Evolutionary conservation across 1,140 invertebrate genomes (phyloP).

Genomic region (Drosophila prosaltans): DNA sequence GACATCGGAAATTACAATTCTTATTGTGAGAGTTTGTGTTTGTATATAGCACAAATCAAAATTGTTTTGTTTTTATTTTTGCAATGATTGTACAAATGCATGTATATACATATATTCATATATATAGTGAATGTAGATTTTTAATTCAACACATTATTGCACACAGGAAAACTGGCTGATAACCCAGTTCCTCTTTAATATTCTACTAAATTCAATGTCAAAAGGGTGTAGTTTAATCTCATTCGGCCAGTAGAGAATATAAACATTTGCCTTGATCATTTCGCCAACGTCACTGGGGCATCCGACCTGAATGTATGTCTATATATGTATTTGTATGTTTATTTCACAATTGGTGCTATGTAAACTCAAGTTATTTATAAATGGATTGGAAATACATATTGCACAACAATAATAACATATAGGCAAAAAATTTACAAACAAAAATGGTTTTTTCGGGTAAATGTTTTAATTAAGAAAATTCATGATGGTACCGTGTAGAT

Average conservation of each 20-base stretch:
- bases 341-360: conserved; percentile 54
- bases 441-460: conserved; percentile 8
- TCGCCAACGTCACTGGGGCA: conserved; percentile 44
- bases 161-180: conserved; percentile 32
- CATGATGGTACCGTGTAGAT: conserved; percentile 24
- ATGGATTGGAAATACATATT: conserved; percentile 49
- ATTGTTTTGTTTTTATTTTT: conserved; percentile 31
- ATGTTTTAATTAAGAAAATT: conserved; percentile 27
- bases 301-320: conserved; percentile 29
- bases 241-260: conserved; percentile 14
- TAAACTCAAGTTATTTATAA: conserved; percentile 62
- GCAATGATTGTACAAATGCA: conserved; percentile 15
- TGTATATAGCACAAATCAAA: conserved; percentile 16
- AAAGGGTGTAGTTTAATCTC: conserved; percentile 34
- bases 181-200: conserved; percentile 39
- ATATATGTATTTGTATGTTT: conserved; percentile 30
- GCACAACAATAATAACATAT: conserved; percentile 31
- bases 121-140: conserved; percentile 30
- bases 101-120: conserved; percentile 6
- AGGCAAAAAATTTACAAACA: conserved; percentile 31
- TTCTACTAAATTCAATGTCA: conserved; percentile 51
- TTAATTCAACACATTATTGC: conserved; percentile 34
- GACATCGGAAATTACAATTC: conserved; percentile 16
- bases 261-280: conserved; percentile 20
- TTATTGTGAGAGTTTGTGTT: conserved; percentile 29